Evolutionary conservation across 2,797 vertebrate genomes (phyloP).

Genomic region (Ctenopoma kingsleyae): DNA sequence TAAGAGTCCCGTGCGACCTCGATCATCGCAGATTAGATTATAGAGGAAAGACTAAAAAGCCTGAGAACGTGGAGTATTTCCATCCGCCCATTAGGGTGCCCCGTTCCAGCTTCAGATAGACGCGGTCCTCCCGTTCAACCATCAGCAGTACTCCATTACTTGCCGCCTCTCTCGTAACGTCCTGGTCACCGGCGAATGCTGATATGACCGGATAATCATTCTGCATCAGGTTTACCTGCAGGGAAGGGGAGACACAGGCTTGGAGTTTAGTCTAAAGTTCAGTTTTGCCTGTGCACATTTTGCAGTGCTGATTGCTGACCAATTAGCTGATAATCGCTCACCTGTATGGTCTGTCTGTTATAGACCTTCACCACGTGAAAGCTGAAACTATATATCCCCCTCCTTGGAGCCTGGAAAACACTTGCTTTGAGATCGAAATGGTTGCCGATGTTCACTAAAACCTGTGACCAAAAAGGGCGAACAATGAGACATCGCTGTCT

Average conservation of each 20-base stretch:
- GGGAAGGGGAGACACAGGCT: conserved; percentile 40
- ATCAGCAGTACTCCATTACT: conserved; percentile 98
- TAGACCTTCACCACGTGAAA: conserved; percentile 99
- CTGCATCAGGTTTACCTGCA: conserved; percentile 98
- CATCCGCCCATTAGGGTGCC: conserved; percentile 99
- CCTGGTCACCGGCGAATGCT: conserved; percentile 98
- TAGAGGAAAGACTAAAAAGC: conserved; percentile 99
- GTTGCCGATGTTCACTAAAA: conserved; percentile 99
- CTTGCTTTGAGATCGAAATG: conserved; percentile 99
- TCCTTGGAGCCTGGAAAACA: conserved; percentile 96
- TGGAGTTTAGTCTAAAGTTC: conserved; percentile 5
- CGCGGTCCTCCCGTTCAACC: conserved; percentile 97
- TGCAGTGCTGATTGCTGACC: not conserved
- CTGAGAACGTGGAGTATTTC: conserved; percentile 99
- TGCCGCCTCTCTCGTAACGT: conserved; percentile 98
- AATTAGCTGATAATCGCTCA: conserved; percentile 75
- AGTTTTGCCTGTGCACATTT: not conserved
- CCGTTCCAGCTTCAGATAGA: conserved; percentile 97
- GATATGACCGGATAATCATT: conserved; percentile 98
- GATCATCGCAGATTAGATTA: conserved; percentile 85
- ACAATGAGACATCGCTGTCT: conserved; percentile 32
- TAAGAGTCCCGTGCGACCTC: conserved; percentile 75
- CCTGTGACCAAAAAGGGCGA: conserved; percentile 85
- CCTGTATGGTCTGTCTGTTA: conserved; percentile 99
- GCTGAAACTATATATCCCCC: conserved; percentile 99